phyloP scores from a whole-genome alignment of 2,888 invertebrate genomes.

The Deilephila porcellus region DNA sequence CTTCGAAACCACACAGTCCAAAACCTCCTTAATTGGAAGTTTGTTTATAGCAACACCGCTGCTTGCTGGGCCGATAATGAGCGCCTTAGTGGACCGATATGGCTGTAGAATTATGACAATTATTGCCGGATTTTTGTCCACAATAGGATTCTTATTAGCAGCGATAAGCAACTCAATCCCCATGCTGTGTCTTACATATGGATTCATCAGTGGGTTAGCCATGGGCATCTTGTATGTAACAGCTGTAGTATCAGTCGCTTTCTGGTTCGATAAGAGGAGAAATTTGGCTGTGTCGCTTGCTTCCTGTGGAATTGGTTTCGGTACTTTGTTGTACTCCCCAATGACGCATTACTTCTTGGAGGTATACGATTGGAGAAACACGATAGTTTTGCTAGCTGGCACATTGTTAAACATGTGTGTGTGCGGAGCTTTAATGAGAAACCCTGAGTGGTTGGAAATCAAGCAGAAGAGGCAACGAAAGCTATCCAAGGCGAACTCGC shows the following conservation, averaged over 20 bases:
- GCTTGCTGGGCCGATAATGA: constrained; percentile 92
- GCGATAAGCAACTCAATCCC: constrained; percentile 88
- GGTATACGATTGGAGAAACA: constrained; percentile 92
- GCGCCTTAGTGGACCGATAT: constrained; percentile 92
- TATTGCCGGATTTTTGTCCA: constrained; percentile 88
- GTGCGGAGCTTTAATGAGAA: constrained; percentile 93
- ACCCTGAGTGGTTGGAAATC: constrained; percentile 91
- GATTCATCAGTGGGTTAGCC: constrained; percentile 92
- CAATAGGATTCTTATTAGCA: constrained; percentile 90
- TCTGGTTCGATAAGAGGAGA: constrained; percentile 95
- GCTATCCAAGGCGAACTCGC: constrained; percentile 67
- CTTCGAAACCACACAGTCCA: constrained; percentile 91
- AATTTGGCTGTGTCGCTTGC: constrained; percentile 94
- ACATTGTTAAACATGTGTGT: constrained; percentile 94
- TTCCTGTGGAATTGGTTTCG: constrained; percentile 94
- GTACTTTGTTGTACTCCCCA: constrained; percentile 94
- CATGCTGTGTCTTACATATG: constrained; percentile 92
- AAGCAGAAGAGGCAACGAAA: constrained; percentile 85
- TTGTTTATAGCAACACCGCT: constrained; percentile 95
- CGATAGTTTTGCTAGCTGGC: constrained; percentile 90
- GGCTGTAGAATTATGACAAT: constrained; percentile 91
- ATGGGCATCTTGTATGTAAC: constrained; percentile 94
- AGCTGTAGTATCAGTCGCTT: constrained; percentile 95
- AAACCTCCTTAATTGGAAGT: constrained; percentile 95
- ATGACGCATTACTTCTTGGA: constrained; percentile 90